Evolutionary conservation across 2,113 vertebrate species (phyloP), one percentile per base, ranked within the genome.

Genomic region (Mormoops blainvillei): DNA sequence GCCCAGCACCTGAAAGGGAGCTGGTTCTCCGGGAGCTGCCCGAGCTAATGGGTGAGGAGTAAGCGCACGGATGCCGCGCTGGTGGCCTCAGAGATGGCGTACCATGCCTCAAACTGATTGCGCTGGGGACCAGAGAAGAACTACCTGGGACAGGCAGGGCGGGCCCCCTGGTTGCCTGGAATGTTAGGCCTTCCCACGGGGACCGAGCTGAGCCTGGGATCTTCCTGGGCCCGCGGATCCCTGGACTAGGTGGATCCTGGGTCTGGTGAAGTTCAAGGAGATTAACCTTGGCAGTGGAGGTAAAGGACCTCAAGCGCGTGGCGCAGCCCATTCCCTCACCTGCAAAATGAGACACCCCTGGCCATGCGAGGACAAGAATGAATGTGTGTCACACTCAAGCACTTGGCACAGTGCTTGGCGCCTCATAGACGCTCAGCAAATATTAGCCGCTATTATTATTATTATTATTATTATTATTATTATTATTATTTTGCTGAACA

Each of bases 1-100:
- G 28, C 18, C 31, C 26, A 4, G 22, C 0, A 0, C 67, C 12
- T 0, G 0, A 31, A 36, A 11, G 3, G 0, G 8, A 36, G 18
- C 7, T 12, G 52, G 50, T 7, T 2, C 2, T n/a, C 52, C 6
- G 0, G 15, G n/a, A 2, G 18, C 3, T 1, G 61, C 74, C 45
- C 2, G 52, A 31, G 36, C 15, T 52, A 3, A 0, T 1, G 13
- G 18, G 6, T 1, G 31, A 19, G 3, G 38, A 1, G 7, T 2
- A 19, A 41, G 22, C 5, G 0, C 0, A 0, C 0, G 13, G 12
- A 4, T 1, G 4, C 18, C 19, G 36, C 4, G 12, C 61, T n/a
- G 20, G 31, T 36, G 31, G 54, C 6, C 9, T 54, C 45, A 0
- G 0, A 1, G 0, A 3, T 12, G 31, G 48, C n/a, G 61, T 20